Conservation (phyloP, 1,140 invertebrate genomes). For the Listronotus bonariensis region DNA sequence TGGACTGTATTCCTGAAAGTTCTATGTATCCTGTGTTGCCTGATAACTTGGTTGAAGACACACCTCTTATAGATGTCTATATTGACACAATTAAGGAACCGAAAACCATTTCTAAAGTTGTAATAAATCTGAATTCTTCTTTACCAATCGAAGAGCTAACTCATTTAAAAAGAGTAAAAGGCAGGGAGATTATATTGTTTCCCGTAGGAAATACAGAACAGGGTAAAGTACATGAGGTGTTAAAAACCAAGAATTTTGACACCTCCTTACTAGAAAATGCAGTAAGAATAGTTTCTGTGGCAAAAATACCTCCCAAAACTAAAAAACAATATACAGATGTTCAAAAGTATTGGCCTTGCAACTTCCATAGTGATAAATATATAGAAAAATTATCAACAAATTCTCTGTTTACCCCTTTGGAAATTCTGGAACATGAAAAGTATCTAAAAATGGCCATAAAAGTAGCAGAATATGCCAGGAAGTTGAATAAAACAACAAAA, state of each 20-base stretch:
- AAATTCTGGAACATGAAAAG: conserved; percentile 64
- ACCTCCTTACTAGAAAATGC: conserved; percentile 59
- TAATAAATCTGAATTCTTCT: conserved; percentile 62
- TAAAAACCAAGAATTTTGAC: conserved; percentile 60
- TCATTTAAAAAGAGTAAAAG: conserved; percentile 76
- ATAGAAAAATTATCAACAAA: conserved; percentile 68
- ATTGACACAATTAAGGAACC: conserved; percentile 63
- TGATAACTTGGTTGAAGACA: conserved; percentile 59
- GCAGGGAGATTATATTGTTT: conserved; percentile 65
- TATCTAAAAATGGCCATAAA: conserved; percentile 68
- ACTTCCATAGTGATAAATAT: conserved; percentile 79
- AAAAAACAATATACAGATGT: conserved; percentile 69
- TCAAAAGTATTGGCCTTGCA: conserved; percentile 76
- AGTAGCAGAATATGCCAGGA: conserved; percentile 50
- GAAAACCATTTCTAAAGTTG: conserved; percentile 67
- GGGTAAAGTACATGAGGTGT: conserved; percentile 57
- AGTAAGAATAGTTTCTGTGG: conserved; percentile 64
- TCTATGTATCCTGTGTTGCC: conserved; percentile 57
- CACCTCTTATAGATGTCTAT: conserved; percentile 63
- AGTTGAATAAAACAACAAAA: conserved; percentile 44
- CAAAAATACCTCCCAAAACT: conserved; percentile 64
- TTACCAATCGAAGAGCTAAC: conserved; percentile 64
- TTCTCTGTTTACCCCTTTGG: conserved; percentile 64
- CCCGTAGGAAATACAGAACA: conserved; percentile 43
- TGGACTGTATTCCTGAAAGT: conserved; percentile 22